Percentiles rank a stretch among this genome's conserved stretches.
phyloP scores from a whole-genome alignment of 2,797 vertebrate species.

The Dromococcyx pavoninus region DNA sequence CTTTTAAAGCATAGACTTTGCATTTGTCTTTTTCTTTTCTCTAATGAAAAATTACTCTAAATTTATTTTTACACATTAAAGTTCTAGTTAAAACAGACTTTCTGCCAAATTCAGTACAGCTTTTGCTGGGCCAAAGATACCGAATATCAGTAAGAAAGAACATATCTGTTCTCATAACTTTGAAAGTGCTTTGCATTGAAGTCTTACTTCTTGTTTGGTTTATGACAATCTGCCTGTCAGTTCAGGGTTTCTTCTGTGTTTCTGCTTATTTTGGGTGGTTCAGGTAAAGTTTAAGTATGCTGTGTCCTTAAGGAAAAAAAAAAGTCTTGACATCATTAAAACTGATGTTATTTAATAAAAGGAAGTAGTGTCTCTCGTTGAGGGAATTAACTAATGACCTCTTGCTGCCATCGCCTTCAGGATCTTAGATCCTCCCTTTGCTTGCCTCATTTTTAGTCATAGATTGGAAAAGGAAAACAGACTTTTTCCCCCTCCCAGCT shows the following conservation, averaged over 20 bases:
- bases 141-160: not conserved
- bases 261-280: not conserved
- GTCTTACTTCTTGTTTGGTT: not conserved
- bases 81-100: not conserved
- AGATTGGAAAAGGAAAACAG: conserved; percentile 52
- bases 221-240: not conserved
- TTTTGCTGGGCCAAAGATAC: not conserved
- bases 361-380: conserved; percentile 19
- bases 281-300: not conserved
- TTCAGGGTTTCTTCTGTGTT: not conserved
- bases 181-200: not conserved
- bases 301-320: not conserved
- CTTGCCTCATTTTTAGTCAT: conserved; percentile 68
- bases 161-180: not conserved
- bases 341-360: conserved; percentile 22
- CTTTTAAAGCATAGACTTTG: not conserved
- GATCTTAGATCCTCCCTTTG: conserved; percentile 50
- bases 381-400: conserved; percentile 65
- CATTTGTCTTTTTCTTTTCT: not conserved
- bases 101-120: not conserved
- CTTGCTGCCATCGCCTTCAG: conserved; percentile 51
- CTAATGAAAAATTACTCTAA: not conserved
- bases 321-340: not conserved
- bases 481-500: not conserved
- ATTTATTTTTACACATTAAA: not conserved